These are phyloP conservation scores for Odobenus rosmarus DNA, from an alignment of 2,113 vertebrate genomes.

Conservation along the genomic window DNA sequence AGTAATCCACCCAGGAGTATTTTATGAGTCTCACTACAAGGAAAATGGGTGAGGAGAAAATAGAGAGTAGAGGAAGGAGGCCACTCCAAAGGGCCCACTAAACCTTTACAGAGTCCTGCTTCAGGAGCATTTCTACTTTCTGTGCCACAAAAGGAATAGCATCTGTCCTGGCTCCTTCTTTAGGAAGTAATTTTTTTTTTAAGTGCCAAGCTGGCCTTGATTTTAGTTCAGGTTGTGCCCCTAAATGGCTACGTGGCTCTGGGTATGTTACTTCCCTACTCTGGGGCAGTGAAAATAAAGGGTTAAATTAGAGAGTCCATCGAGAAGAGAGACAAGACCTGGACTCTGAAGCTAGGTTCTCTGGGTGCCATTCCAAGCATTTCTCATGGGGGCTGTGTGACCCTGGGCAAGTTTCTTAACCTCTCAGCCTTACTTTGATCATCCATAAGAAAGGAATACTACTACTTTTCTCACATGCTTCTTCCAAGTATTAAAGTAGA, in stretches of 20 bases:
- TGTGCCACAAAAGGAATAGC: background rate
- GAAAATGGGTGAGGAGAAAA: background rate
- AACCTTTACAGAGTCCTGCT: background rate
- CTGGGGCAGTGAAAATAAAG: background rate
- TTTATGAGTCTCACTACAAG: conserved; percentile 40
- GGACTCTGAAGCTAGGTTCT: background rate
- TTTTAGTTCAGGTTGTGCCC: background rate
- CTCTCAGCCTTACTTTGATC: background rate
- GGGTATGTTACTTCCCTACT: background rate
- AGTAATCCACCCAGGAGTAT: conserved; percentile 7
- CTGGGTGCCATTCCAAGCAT: background rate
- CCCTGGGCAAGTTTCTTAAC: background rate
- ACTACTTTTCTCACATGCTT: background rate
- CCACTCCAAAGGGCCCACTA: background rate
- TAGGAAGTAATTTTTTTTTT: background rate
- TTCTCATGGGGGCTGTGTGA: background rate
- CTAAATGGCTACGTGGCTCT: background rate
- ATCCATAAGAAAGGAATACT: background rate
- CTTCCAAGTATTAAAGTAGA: background rate
- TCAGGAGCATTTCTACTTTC: background rate
- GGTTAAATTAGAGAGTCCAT: background rate
- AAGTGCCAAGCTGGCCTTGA: background rate
- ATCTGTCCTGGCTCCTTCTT: background rate
- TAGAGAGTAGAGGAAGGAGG: background rate
- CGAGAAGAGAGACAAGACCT: background rate